phyloP scores from a whole-genome alignment of 2,113 vertebrate species.

The Orycteropus afer region DNA sequence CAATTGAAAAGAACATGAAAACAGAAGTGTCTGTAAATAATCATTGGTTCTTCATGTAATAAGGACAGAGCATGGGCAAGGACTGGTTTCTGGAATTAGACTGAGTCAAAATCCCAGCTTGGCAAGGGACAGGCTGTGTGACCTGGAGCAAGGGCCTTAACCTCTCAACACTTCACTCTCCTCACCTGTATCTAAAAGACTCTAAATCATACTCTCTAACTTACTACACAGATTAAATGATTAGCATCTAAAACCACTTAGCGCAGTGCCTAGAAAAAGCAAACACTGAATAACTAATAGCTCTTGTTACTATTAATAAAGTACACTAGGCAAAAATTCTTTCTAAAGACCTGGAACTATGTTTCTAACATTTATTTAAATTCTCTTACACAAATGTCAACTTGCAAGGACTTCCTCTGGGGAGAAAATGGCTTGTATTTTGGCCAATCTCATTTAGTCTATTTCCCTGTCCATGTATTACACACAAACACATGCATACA shows the following conservation, averaged over 20 bases:
- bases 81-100: not conserved
- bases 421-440: not conserved
- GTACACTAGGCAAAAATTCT: too few species aligned
- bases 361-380: not conserved
- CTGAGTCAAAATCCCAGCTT: not conserved
- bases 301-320: not conserved
- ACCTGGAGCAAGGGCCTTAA: not conserved
- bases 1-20: slow-evolving; percentile 29
- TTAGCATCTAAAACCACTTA: not conserved
- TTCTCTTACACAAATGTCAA: not conserved
- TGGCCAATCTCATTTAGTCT: not conserved
- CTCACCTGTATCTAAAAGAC: not conserved
- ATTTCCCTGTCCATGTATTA: not conserved
- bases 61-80: not conserved
- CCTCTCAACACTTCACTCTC: not conserved
- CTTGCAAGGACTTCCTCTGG: not conserved
- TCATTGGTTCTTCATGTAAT: not conserved
- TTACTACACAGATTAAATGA: not conserved
- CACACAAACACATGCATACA: not conserved
- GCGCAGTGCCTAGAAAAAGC: not conserved
- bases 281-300: not conserved
- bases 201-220: not conserved
- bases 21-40: slow-evolving; percentile 37
- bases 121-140: not conserved
- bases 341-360: not conserved